A percentile compares a stretch with the other conserved stretches of the same genome.
These are phyloP conservation scores for Conopomorpha cramerella DNA, from an alignment of 1,140 invertebrate species.

Conservation along the genomic window DNA sequence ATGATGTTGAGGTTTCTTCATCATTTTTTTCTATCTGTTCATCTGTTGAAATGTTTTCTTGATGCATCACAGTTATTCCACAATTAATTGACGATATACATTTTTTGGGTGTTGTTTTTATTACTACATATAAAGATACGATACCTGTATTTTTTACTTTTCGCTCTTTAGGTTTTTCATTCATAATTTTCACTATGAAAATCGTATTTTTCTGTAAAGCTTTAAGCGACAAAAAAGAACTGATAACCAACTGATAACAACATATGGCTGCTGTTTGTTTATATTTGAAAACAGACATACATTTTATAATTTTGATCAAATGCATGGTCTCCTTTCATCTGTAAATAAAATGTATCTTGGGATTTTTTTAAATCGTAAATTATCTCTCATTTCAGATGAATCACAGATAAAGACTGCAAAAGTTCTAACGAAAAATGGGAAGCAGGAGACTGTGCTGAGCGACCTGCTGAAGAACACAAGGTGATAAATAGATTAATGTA, in stretches of 20 bases:
- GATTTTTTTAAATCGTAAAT: background rate
- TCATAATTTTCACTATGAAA: no score
- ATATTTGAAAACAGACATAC: background rate
- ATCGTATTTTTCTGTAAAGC: no score
- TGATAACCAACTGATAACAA: background rate
- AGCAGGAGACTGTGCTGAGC: slow-evolving; percentile 35
- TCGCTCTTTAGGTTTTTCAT: no score
- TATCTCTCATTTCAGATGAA: slow-evolving; percentile 30
- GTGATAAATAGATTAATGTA: no score
- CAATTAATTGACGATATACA: no score
- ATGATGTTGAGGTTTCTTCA: no score
- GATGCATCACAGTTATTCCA: no score
- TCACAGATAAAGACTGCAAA: slow-evolving; percentile 42
- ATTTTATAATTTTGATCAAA: background rate
- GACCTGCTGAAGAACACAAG: slow-evolving; percentile 42
- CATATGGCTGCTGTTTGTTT: background rate
- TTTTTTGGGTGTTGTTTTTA: no score
- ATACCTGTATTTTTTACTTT: no score
- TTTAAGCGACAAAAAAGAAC: background rate
- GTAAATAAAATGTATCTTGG: background rate
- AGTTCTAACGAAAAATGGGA: slow-evolving; percentile 34
- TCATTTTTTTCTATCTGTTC: no score
- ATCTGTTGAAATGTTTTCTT: no score
- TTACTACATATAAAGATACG: no score
- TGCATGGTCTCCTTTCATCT: background rate